Evolutionary conservation across 2,888 invertebrate genomes (phyloP).

Genomic region (Ennomos erosarius): DNA sequence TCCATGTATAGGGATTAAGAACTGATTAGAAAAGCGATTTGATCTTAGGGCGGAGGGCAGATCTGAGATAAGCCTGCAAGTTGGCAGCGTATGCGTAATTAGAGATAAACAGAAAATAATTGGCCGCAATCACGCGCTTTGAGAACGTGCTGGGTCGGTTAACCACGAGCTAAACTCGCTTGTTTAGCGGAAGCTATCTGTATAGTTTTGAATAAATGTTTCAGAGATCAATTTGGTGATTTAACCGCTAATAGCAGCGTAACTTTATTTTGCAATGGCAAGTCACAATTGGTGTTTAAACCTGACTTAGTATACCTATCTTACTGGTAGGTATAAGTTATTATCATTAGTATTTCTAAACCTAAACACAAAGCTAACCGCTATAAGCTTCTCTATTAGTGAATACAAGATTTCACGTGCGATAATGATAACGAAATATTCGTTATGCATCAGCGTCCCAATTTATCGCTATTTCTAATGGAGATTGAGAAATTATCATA

Average conservation of each 20-base stretch:
- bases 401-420: no score
- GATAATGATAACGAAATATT: no score
- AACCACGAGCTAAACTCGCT: constrained; percentile 45
- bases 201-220: neutral
- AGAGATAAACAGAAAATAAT: constrained; percentile 85
- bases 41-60: constrained; percentile 83
- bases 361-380: no score
- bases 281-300: neutral
- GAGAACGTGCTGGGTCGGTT: constrained; percentile 65
- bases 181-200: constrained; percentile 56
- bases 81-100: constrained; percentile 84
- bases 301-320: no score
- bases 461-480: constrained; percentile 13
- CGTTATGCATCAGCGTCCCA: neutral
- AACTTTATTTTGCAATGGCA: neutral
- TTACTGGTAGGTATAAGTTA: no score
- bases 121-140: constrained; percentile 81
- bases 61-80: constrained; percentile 77
- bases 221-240: neutral
- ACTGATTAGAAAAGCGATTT: constrained; percentile 79
- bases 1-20: constrained; percentile 72
- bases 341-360: no score
- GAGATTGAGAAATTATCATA: constrained; percentile 27
- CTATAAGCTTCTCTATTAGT: no score
- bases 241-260: neutral